Evolutionary conservation across 2,888 invertebrate species (phyloP), one percentile per base, ranked within the genome.

Genomic region (Athrips mouffetella): DNA sequence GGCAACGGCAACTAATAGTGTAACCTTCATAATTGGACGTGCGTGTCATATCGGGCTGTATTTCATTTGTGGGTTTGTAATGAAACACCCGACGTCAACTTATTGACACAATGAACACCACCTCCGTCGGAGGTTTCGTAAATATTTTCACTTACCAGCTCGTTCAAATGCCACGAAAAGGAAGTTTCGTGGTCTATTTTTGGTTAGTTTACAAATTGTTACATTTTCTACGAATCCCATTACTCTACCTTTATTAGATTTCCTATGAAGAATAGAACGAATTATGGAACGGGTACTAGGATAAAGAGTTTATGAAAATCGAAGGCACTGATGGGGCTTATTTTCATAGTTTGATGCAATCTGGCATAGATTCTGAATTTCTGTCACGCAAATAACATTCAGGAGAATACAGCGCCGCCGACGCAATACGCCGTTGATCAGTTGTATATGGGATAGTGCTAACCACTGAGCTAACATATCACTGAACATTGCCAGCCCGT

Each of bases 71-170:
- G 48, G 52, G 53, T 64, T 57, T 47, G 53, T 54, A 62, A 61
- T 62, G 54, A 61, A 51, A 47, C 53, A 35, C 48, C 44, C 13
- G 30, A 16, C 37, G 40, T 23, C 23, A 15, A 44, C 37, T 29
- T 13, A 25, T 35, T 37, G 11, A 18, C 37, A 25, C 44, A 45
- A 46, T 21, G 41, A 46, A 50, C 55, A 54, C 42, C 41, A 15
- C 3, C 27, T 30, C 3, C 13, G 42, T 29, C 42, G 29, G 37
- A 29, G 23, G 45, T 47, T 51, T 33, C 13, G 21, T 48, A 51
- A 45, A 45, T 63, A 57, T 59, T 62, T 64, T 59, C 54, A 58
- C 52, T 44, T 52, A 40, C 48, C 57, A 53, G 42, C 54, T 47
- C 55, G 55, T 51, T 59, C 47, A 53, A 51, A 49, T 50, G 47